phyloP scores from a whole-genome alignment of 1,140 invertebrate species.

The Druon quercuslanigerum region DNA sequence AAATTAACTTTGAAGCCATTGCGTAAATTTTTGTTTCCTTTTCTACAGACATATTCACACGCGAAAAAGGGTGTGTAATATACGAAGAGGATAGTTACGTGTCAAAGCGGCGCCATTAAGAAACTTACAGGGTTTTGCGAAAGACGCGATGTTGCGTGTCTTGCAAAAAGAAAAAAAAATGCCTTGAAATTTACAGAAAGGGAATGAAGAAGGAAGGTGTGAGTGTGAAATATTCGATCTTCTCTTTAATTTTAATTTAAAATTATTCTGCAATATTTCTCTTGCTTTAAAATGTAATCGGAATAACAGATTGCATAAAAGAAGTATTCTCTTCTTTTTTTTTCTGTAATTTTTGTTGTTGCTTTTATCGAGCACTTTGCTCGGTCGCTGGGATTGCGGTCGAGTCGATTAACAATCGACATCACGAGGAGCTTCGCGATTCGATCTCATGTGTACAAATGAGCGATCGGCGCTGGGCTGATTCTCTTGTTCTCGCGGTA shows the following conservation, averaged over 20 bases:
- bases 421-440: constrained; percentile 25
- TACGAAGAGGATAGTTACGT: constrained; percentile 24
- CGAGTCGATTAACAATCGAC: constrained; percentile 24
- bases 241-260: neutral
- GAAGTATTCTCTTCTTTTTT: neutral
- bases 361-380: constrained; percentile 1
- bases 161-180: neutral
- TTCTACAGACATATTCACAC: neutral
- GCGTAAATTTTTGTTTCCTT: neutral
- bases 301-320: constrained; percentile 1
- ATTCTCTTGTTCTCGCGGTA: constrained; percentile 56
- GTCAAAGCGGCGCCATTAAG: constrained; percentile 10
- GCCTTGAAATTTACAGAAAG: neutral
- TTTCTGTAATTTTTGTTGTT: neutral
- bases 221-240: neutral
- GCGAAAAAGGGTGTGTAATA: neutral
- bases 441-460: constrained; percentile 39
- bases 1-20: constrained; percentile 7
- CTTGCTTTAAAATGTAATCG: neutral
- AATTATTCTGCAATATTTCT: too few relatives aligned
- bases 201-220: neutral
- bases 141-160: constrained; percentile 13
- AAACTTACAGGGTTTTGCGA: constrained; percentile 17
- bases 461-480: constrained; percentile 47
- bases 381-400: neutral